phyloP scores from a whole-genome alignment of 2,888 invertebrate genomes.

The Catocala sponsa region DNA sequence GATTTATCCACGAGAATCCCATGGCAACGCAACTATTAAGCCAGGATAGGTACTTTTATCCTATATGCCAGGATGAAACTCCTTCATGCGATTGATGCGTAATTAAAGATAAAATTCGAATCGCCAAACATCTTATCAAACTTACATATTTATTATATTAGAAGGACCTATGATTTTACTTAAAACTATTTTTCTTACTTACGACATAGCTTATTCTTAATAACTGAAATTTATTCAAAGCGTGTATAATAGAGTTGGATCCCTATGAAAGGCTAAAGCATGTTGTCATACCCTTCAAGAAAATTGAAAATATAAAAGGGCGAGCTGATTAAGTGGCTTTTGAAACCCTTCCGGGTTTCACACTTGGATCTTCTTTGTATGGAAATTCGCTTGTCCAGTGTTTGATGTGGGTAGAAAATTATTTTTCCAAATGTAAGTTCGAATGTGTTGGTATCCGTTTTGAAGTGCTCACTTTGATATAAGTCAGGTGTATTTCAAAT shows the following conservation, averaged over 20 bases:
- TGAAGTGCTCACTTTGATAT: background rate
- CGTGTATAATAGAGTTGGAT: slow-evolving; percentile 25
- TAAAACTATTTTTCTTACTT: no score
- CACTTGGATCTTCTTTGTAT: slow-evolving; percentile 50
- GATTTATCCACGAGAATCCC: no score
- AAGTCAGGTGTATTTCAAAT: background rate
- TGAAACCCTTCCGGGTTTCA: slow-evolving; percentile 40
- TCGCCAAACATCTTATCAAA: no score
- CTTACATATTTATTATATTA: no score
- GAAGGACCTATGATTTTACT: no score
- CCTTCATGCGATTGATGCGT: no score
- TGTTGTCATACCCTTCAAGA: slow-evolving; percentile 37
- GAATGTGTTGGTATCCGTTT: background rate
- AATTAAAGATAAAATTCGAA: no score
- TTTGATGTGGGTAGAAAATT: slow-evolving; percentile 45
- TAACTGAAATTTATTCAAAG: background rate
- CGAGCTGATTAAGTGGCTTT: slow-evolving; percentile 50
- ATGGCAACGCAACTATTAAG: no score
- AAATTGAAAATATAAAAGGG: slow-evolving; percentile 57
- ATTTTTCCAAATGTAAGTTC: slow-evolving; percentile 26
- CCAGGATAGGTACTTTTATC: no score
- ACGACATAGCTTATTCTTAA: background rate
- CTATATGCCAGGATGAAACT: no score
- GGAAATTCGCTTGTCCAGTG: slow-evolving; percentile 45
- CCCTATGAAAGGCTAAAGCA: slow-evolving; percentile 26